Conservation (phyloP, 2,113 vertebrate species). For the Isurus oxyrinchus region DNA sequence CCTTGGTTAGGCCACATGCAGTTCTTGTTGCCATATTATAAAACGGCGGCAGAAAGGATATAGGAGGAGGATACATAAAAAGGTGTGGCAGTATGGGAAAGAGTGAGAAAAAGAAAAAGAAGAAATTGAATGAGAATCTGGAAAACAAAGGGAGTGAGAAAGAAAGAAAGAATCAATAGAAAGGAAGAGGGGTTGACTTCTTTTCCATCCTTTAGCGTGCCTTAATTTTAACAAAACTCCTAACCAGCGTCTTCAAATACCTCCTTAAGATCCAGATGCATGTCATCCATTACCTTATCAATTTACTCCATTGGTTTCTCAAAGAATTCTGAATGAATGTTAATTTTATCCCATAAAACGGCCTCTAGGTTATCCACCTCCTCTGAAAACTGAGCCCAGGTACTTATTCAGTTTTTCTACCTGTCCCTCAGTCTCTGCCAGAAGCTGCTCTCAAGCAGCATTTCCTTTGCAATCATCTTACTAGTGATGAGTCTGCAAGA, state of each 20-base stretch:
- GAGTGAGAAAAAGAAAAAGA: no score
- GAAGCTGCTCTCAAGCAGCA: not conserved
- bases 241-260: not conserved
- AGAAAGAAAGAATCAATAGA: not conserved
- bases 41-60: no score
- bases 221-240: not conserved
- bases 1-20: no score
- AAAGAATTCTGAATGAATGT: not conserved
- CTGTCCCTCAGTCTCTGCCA: not conserved
- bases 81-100: no score
- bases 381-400: not conserved
- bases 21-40: no score
- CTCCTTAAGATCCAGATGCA: not conserved
- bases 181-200: not conserved
- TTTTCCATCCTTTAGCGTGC: not conserved
- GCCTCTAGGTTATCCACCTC: not conserved
- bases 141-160: not conserved
- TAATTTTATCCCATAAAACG: not conserved
- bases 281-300: not conserved
- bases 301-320: not conserved
- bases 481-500: not conserved
- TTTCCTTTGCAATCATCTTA: not conserved
- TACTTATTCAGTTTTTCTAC: not conserved
- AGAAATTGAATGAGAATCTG: not conserved
- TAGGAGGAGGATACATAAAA: no score